Conservation (phyloP, 2,797 vertebrate genomes). For the Alca torda region DNA sequence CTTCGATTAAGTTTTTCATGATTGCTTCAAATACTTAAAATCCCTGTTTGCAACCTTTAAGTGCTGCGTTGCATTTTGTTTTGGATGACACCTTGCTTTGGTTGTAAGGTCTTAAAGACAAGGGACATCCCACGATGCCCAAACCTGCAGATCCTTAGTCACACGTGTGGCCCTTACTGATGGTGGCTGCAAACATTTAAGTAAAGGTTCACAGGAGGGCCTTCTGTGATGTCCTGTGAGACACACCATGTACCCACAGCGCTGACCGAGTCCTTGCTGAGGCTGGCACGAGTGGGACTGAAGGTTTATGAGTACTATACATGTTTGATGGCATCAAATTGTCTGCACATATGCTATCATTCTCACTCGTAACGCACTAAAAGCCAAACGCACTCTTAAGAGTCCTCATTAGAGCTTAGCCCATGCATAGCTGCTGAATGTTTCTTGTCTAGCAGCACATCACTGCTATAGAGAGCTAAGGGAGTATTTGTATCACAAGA, state of each 20-base stretch:
- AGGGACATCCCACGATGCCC: neutral
- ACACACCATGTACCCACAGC: accelerated
- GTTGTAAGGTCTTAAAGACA: neutral
- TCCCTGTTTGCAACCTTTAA: neutral
- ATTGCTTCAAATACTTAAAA: neutral
- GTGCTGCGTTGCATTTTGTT: neutral
- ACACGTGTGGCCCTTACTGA: neutral
- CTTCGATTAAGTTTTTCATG: neutral
- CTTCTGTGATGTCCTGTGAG: neutral
- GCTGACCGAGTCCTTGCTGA: accelerated
- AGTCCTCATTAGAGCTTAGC: neutral
- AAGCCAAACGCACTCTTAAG: neutral
- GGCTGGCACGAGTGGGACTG: neutral
- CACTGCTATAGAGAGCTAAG: neutral
- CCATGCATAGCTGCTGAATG: neutral
- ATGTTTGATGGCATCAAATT: neutral
- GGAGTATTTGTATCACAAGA: neutral
- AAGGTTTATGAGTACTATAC: neutral
- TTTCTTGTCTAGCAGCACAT: neutral
- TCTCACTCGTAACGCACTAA: neutral
- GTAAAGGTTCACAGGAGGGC: neutral
- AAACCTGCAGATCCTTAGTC: neutral
- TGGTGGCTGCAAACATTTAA: neutral
- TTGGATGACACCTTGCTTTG: neutral
- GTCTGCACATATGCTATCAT: neutral